These are phyloP conservation scores for Micronycteris hirsuta DNA, from an alignment of 2,113 vertebrate species.

Conservation along the genomic window DNA sequence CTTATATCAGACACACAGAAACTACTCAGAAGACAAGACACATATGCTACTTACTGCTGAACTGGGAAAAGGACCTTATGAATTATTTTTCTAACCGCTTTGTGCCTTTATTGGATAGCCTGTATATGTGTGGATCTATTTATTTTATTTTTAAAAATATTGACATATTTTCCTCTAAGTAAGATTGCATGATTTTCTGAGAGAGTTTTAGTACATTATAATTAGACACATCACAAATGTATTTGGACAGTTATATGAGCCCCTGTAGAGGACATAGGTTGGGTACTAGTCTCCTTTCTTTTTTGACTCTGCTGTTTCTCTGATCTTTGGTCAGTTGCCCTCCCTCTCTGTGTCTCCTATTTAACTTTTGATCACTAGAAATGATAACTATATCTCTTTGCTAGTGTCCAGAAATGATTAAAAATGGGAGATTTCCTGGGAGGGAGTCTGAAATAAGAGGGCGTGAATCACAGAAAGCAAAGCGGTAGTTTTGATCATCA, in stretches of 20 bases:
- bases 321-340: background rate
- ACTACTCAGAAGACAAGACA: background rate
- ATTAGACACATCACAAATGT: background rate
- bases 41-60: background rate
- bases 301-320: background rate
- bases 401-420: background rate
- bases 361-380: slow-evolving; percentile 9
- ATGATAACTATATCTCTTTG: background rate
- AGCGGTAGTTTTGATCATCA: background rate
- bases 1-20: background rate
- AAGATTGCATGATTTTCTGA: background rate
- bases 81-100: background rate
- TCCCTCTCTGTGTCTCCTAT: background rate
- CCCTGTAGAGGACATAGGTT: background rate
- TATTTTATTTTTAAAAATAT: background rate
- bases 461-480: background rate
- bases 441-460: background rate
- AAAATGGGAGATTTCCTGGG: background rate
- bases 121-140: background rate
- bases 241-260: background rate
- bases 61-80: background rate
- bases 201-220: background rate
- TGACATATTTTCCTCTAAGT: background rate
- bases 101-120: background rate
- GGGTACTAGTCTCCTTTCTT: background rate